Evolutionary conservation across 2,888 invertebrate species (phyloP), one percentile per base, ranked within the genome.

Genomic region (Harpalus rubripes): DNA sequence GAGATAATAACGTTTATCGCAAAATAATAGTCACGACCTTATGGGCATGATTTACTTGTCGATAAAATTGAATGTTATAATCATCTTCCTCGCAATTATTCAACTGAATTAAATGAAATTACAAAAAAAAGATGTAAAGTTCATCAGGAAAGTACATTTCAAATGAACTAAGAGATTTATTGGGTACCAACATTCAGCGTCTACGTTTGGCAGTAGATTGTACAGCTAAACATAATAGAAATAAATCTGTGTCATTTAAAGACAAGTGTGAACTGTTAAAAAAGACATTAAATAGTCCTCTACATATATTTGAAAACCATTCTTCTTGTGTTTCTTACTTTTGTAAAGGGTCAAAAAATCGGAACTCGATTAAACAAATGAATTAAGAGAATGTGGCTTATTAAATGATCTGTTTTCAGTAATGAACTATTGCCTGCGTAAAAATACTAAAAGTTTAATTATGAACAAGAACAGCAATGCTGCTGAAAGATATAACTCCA

Each of bases 61-160:
- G 41, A 72, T 72, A 72, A 72, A 72, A 39, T 39, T 39, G 41
- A 65, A 68, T 41, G 72, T 7, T 72, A 72, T 15, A 72, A 72
- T 39, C 72, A 72, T 72, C 12, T 72, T 4, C 39, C 39, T 32
- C 15, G 41, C 7, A 72, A 39, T 72, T 72, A n/a, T 72, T n/a
- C n/a, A 15, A 39, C 22, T 22, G 3, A 72, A 39, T 44, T 72
- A 72, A 39, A 39, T 39, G 72, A 72, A 72, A n/a, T 39, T 2
- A 39, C 32, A 22, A n/a, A 39, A 72, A 39, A 72, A 39, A 41
- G n/a, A n/a, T n/a, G n/a, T 16, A 72, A 5, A 72, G 72, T 72
- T 72, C 72, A 72, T n/a, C 16, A 4, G 41, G 41, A 72, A 72
- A 72, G n/a, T 72, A 12, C 16, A 22, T 72, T 72, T 39, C 72